These are phyloP conservation scores for Epicauta chinensis DNA, from an alignment of 1,140 invertebrate genomes.

Conservation along the genomic window DNA sequence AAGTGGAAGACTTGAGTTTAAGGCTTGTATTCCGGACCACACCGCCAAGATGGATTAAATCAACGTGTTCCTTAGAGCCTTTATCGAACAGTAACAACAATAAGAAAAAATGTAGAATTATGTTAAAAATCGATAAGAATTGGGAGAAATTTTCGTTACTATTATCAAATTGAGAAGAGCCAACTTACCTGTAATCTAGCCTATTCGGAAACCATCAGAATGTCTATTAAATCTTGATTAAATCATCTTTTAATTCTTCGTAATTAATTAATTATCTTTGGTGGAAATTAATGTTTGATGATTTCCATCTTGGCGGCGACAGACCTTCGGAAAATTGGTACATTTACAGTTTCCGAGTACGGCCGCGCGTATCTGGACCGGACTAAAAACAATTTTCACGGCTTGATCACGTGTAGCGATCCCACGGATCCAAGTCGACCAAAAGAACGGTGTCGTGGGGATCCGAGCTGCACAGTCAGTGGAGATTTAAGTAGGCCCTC, in stretches of 20 bases:
- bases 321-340: slow-evolving; percentile 28
- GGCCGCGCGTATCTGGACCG: slow-evolving; percentile 3
- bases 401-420: no score
- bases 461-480: no score
- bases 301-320: slow-evolving; percentile 33
- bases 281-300: slow-evolving; percentile 19
- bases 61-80: background rate
- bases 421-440: no score
- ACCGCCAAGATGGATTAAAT: slow-evolving; percentile 31
- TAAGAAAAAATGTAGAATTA: background rate
- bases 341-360: slow-evolving; percentile 26
- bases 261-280: background rate
- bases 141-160: background rate
- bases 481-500: no score
- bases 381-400: slow-evolving; percentile 3
- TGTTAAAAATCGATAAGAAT: slow-evolving; percentile 5
- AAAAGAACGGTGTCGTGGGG: no score
- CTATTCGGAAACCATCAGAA: no score
- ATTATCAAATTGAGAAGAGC: no score
- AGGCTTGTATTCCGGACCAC: slow-evolving; percentile 10
- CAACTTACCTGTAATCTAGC: no score
- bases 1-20: slow-evolving; percentile 4
- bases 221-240: slow-evolving; percentile 11
- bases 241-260: no score
- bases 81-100: no score